Evolutionary conservation across 1,140 invertebrate species (phyloP).

Genomic region (Drosophila athabasca): DNA sequence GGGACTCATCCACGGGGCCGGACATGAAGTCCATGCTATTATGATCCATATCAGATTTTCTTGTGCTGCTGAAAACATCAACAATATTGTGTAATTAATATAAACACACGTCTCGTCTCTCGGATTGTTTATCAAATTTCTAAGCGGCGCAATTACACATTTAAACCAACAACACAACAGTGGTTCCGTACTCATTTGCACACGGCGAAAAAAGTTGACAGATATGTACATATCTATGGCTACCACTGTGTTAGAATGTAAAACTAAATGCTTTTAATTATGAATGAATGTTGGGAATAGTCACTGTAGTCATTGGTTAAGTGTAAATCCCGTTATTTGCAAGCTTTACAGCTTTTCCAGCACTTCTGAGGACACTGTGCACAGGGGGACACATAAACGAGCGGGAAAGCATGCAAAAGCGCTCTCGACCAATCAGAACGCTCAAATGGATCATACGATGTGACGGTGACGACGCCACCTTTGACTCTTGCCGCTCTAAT

Average conservation of each 20-base stretch:
- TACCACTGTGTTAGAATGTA: no score
- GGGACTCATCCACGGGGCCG: slow-evolving; percentile 45
- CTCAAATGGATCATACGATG: slow-evolving; percentile 70
- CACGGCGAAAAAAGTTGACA: background rate
- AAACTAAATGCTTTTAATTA: no score
- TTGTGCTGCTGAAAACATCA: slow-evolving; percentile 40
- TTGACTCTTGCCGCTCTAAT: slow-evolving; percentile 20
- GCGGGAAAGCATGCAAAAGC: slow-evolving; percentile 51
- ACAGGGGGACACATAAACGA: slow-evolving; percentile 18
- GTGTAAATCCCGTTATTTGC: background rate
- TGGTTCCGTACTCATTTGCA: slow-evolving; percentile 7
- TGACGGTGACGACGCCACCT: slow-evolving; percentile 48
- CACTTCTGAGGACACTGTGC: slow-evolving; percentile 27
- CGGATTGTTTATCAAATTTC: slow-evolving; percentile 66
- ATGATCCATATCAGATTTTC: slow-evolving; percentile 32
- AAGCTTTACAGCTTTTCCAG: slow-evolving; percentile 1
- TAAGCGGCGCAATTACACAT: slow-evolving; percentile 62
- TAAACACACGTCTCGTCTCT: background rate
- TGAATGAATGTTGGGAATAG: no score
- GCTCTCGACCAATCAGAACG: slow-evolving; percentile 63
- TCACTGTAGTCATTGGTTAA: no score
- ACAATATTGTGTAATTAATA: slow-evolving; percentile 23
- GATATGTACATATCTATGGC: no score
- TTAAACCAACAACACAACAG: slow-evolving; percentile 25
- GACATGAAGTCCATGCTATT: slow-evolving; percentile 56